Evolutionary conservation across 2,113 vertebrate genomes (phyloP).

Genomic region (Apeltes quadracus): DNA sequence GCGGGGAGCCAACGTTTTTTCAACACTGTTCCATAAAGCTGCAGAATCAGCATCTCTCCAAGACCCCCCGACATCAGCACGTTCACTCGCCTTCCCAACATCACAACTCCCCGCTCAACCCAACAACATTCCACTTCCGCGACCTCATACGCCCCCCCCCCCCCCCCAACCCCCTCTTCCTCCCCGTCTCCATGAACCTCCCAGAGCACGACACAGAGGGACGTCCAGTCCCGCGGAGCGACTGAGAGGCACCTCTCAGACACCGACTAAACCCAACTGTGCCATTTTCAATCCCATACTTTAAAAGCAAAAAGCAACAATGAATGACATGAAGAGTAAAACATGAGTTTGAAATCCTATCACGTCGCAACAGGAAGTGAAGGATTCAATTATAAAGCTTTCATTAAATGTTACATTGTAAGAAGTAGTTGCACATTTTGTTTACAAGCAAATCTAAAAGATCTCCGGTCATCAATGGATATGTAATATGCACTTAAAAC

Average conservation of each 20-base stretch:
- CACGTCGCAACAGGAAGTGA: conserved; percentile 46
- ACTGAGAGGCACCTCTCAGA: conserved; percentile 42
- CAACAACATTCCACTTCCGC: conserved; percentile 55
- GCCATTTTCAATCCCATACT: conserved; percentile 31
- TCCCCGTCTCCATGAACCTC: conserved; percentile 37
- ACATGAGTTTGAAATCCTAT: conserved; percentile 36
- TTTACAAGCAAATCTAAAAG: conserved; percentile 40
- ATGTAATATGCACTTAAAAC: conserved; percentile 26
- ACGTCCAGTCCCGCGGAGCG: too few relatives aligned
- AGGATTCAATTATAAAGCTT: conserved; percentile 54
- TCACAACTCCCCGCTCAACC: conserved; percentile 53
- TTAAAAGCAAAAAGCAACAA: conserved; percentile 24
- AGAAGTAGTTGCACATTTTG: conserved; percentile 49
- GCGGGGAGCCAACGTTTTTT: conserved; percentile 27
- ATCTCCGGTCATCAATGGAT: conserved; percentile 36
- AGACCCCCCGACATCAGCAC: conserved; percentile 32
- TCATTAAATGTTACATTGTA: conserved; percentile 56
- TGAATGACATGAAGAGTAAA: conserved; percentile 7
- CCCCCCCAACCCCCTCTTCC: too few relatives aligned
- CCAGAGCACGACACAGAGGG: conserved; percentile 10
- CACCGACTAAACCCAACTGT: conserved; percentile 13
- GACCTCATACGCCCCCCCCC: neutral
- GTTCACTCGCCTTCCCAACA: conserved; percentile 48
- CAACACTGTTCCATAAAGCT: conserved; percentile 16
- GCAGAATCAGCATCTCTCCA: conserved; percentile 22